These are phyloP conservation scores for Loxodonta africana DNA, from an alignment of 2,113 vertebrate genomes.

Conservation along the genomic window DNA sequence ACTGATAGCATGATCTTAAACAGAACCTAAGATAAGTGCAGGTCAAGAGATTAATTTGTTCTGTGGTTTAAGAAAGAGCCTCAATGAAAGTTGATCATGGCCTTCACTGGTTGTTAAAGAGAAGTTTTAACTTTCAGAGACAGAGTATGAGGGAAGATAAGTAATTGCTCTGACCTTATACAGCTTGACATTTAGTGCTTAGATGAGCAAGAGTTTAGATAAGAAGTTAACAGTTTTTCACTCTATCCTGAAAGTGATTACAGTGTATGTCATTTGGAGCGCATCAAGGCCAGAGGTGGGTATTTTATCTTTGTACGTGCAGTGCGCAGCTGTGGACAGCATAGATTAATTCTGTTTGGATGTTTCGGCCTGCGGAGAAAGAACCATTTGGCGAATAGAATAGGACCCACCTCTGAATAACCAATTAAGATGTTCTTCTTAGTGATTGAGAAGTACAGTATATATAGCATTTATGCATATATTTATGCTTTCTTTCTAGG, in stretches of 20 bases:
- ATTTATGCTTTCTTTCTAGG: neutral
- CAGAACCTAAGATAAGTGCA: neutral
- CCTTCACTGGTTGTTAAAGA: neutral
- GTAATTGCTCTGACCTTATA: neutral
- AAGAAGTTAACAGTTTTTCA: constrained; percentile 40
- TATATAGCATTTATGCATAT: neutral
- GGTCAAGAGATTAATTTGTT: neutral
- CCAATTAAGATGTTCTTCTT: neutral
- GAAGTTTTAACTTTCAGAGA: constrained; percentile 24
- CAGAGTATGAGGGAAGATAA: neutral
- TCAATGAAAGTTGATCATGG: neutral
- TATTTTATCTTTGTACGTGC: neutral
- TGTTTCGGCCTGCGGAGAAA: neutral
- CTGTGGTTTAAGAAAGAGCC: neutral
- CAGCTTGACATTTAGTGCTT: neutral
- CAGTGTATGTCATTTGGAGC: neutral
- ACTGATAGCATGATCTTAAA: neutral
- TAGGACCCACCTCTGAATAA: neutral
- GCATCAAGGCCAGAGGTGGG: neutral
- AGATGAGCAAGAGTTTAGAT: neutral
- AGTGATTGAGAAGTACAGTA: neutral
- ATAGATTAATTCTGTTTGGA: neutral
- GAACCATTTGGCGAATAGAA: neutral
- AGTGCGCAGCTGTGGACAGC: neutral
- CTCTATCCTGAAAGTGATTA: neutral